Conservation (phyloP, 1,140 invertebrate genomes). For the Aphaenogaster rudis region DNA sequence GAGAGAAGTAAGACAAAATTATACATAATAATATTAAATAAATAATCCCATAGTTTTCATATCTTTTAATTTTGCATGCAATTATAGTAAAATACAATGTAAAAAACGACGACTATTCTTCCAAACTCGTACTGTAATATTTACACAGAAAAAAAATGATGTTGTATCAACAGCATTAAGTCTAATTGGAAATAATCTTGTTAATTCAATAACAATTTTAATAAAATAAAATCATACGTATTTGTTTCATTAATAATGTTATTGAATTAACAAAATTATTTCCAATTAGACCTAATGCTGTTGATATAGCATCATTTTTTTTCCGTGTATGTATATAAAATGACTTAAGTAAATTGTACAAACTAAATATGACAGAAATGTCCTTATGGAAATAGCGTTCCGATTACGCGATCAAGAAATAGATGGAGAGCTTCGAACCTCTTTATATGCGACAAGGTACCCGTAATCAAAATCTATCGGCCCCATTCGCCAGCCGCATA, state of each 20-base stretch:
- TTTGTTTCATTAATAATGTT: too few relatives aligned
- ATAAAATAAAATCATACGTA: too few relatives aligned
- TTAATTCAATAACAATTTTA: too few relatives aligned
- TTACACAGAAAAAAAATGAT: not conserved
- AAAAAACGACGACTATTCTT: not conserved
- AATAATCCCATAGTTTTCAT: not conserved
- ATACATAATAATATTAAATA: not conserved
- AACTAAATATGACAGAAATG: conserved; percentile 9
- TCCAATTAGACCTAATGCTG: too few relatives aligned
- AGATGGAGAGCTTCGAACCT: conserved; percentile 27
- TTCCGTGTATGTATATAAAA: too few relatives aligned
- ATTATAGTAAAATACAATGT: conserved; percentile 7
- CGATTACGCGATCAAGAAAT: conserved; percentile 44
- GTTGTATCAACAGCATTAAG: too few relatives aligned
- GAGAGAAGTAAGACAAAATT: not conserved
- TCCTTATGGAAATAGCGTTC: not conserved
- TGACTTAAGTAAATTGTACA: not conserved
- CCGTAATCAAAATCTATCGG: conserved; percentile 64
- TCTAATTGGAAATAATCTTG: too few relatives aligned
- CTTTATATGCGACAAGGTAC: conserved; percentile 51
- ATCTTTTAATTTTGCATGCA: not conserved
- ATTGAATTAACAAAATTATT: too few relatives aligned
- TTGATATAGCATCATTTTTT: too few relatives aligned
- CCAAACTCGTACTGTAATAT: not conserved
- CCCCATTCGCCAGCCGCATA: conserved; percentile 43